Conservation (phyloP, 2,888 invertebrate genomes). For the Drosophila nr. perissopoda region DNA sequence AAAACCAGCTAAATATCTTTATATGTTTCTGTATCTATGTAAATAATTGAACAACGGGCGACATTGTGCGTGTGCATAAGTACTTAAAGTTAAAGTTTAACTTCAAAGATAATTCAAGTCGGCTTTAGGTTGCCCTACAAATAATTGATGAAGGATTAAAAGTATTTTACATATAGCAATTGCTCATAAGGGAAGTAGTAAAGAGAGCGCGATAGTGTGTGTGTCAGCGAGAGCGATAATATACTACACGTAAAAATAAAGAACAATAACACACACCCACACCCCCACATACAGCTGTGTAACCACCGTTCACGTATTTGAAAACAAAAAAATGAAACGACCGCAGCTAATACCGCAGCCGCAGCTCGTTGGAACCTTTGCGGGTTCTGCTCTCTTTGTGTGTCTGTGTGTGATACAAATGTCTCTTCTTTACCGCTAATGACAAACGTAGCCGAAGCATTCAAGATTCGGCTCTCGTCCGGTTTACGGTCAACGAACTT, state of each 20-base stretch:
- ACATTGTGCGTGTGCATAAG: conserved; percentile 49
- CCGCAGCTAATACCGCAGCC: conserved; percentile 3
- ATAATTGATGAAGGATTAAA: not conserved
- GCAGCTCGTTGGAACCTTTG: conserved; percentile 24
- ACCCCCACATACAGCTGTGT: conserved; percentile 1
- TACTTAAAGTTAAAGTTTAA: conserved; percentile 7
- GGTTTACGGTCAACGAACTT: conserved; percentile 79
- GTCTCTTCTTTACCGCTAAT: conserved; percentile 67
- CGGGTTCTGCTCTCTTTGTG: conserved; percentile 27
- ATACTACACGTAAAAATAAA: not conserved
- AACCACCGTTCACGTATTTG: conserved; percentile 18
- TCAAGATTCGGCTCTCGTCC: conserved; percentile 73
- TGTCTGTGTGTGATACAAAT: conserved; percentile 42
- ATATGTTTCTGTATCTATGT: conserved; percentile 38
- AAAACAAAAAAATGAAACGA: conserved; percentile 30
- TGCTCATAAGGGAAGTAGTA: not conserved
- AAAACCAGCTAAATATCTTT: conserved; percentile 31
- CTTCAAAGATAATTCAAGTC: conserved; percentile 1
- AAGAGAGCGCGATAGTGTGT: not conserved
- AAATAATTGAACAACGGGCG: conserved; percentile 53
- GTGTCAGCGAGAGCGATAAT: not conserved
- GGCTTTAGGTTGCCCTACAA: not conserved
- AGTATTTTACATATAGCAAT: not conserved
- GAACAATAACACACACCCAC: conserved; percentile 5
- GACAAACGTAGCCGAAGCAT: conserved; percentile 67